Evolutionary conservation across 2,113 vertebrate species (phyloP), one percentile per base, ranked within the genome.

Genomic region (Pungitius pungitius): DNA sequence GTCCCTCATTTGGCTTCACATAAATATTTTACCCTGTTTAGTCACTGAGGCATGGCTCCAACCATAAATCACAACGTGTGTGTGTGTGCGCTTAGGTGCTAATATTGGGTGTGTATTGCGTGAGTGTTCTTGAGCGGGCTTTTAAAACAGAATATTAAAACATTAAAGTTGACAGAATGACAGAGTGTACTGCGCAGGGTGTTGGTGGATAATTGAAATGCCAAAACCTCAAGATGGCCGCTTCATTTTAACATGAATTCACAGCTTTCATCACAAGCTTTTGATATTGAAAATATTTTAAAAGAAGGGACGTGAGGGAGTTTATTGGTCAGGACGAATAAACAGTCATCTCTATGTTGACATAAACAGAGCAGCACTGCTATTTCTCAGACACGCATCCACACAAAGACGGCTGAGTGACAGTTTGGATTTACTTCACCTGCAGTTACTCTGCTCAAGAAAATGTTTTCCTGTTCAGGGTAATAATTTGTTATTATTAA

Each of bases 191-290:
- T 2, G 73, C 42, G 58, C 60, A 9, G 73, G 55, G 59, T 68
- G 77, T 69, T 77, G n/a, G 78, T 69, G 69, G 80, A 85, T 89
- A 92, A 92, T 88, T 89, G 85, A 88, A 90, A 80, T 82, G 77
- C 85, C 87, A 88, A 91, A 88, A 68, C 39, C 66, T 66, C 76
- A 78, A 81, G 83, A 91, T 79, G 84, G 80, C 80, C 10, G 75
- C 82, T 73, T 82, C 77, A 72, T 75, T 81, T 83, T 72, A 77
- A 80, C 76, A 20, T 40, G 45, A 84, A 85, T 85, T 80, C 85
- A 81, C 75, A 71, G 73, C 80, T 40, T 77, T 72, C 85, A 90
- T 88, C 80, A 82, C 65, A 71, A 84, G 63, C 39, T 63, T 73
- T 85, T 88, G 82, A 85, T 55, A 69, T 57, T 78, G 69, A 68